phyloP scores from a whole-genome alignment of 2,888 invertebrate genomes.

The Apotomis turbidana region DNA sequence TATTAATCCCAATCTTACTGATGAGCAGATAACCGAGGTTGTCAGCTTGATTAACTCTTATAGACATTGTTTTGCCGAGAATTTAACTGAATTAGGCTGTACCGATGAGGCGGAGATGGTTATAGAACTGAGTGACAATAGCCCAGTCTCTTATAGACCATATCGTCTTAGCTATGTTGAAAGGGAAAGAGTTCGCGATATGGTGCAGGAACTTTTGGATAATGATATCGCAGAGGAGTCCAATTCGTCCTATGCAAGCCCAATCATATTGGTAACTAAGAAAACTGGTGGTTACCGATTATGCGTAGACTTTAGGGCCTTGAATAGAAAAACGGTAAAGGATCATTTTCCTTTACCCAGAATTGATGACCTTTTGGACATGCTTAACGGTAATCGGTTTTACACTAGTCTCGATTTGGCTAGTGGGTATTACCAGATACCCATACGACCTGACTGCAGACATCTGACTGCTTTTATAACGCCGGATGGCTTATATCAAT shows the following conservation, averaged over 20 bases:
- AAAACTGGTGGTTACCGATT: conserved; percentile 24
- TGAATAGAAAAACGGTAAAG: conserved; percentile 31
- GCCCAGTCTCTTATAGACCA: conserved; percentile 21
- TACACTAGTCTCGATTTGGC: conserved; percentile 35
- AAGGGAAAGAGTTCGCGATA: not conserved
- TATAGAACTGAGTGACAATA: conserved; percentile 17
- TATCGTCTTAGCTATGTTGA: conserved; percentile 4
- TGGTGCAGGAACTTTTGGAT: conserved; percentile 4
- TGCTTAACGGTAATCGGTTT: conserved; percentile 32
- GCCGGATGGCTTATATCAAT: conserved; percentile 9
- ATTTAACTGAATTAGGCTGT: conserved; percentile 23
- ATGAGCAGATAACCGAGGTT: not conserved
- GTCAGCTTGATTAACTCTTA: conserved; percentile 5
- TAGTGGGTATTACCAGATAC: conserved; percentile 40
- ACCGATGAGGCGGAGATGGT: conserved; percentile 9
- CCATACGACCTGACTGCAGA: conserved; percentile 19
- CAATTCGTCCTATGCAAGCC: conserved; percentile 1
- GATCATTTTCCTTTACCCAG: conserved; percentile 38
- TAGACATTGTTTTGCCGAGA: conserved; percentile 17
- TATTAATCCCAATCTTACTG: no score
- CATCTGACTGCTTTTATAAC: conserved; percentile 37
- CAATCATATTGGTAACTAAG: conserved; percentile 33
- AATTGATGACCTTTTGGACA: conserved; percentile 40
- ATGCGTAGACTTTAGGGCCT: not conserved
- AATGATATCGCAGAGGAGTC: conserved; percentile 13